Percentiles rank a stretch among this genome's conserved stretches.
Conservation (phyloP, 2,888 invertebrate species). For the Taenaris catops region DNA sequence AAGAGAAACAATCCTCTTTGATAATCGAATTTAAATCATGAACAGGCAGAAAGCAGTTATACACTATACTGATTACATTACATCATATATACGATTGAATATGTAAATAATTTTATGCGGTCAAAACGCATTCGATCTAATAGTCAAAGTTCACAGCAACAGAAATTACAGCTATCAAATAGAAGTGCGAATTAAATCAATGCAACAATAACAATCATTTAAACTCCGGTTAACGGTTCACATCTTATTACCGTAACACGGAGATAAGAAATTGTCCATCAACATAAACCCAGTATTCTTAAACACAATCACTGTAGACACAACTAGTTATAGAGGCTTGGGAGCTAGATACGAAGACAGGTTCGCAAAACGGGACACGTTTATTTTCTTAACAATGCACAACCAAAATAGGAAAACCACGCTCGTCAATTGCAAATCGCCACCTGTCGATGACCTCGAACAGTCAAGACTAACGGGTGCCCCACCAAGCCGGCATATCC, state of each 20-base stretch:
- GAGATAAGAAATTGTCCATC: constrained; percentile 24
- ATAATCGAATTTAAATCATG: too few relatives aligned
- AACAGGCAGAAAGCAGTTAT: too few relatives aligned
- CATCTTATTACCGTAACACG: constrained; percentile 17
- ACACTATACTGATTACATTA: too few relatives aligned
- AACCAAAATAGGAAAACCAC: constrained; percentile 64
- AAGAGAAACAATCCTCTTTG: too few relatives aligned
- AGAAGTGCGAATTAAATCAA: constrained; percentile 1
- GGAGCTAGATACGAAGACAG: constrained; percentile 26
- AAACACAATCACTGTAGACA: constrained; percentile 24
- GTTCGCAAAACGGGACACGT: constrained; percentile 46
- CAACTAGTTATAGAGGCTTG: constrained; percentile 21
- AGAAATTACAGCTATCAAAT: constrained; percentile 3
- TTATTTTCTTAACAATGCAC: constrained; percentile 56
- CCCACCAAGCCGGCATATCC: constrained; percentile 38
- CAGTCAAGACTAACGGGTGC: constrained; percentile 55
- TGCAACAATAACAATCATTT: constrained; percentile 11
- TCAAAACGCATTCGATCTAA: too few relatives aligned
- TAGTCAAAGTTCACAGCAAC: constrained; percentile 3
- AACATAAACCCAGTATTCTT: constrained; percentile 22
- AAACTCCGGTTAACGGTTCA: constrained; percentile 26
- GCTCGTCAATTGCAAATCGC: constrained; percentile 69
- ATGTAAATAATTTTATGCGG: too few relatives aligned
- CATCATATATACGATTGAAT: too few relatives aligned
- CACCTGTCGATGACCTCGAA: constrained; percentile 70